Evolutionary conservation across 2,797 vertebrate species (phyloP).

Genomic region (Phyllotis vaccarum): DNA sequence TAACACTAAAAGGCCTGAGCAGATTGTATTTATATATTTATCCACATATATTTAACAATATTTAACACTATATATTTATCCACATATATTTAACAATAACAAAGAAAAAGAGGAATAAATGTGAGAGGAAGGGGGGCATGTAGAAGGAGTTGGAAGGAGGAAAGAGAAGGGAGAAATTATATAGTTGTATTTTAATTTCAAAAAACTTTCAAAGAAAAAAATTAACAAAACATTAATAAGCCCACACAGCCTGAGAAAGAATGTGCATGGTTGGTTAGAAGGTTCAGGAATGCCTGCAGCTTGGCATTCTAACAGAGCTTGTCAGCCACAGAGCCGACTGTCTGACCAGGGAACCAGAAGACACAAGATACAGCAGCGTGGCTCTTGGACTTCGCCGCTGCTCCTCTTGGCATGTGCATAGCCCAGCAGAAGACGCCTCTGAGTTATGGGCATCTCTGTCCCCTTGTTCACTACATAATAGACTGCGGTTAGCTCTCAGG

Average conservation of each 20-base stretch:
- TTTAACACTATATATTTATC: too few relatives aligned
- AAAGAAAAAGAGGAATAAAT: neutral
- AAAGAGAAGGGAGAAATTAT: neutral
- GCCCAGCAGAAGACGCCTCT: neutral
- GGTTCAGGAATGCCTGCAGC: neutral
- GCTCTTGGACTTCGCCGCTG: neutral
- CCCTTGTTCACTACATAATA: neutral
- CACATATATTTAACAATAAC: neutral
- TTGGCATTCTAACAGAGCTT: neutral
- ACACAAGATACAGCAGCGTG: neutral
- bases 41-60: neutral
- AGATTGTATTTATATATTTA: neutral
- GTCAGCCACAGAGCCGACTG: accelerated
- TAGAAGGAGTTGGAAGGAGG: too few relatives aligned
- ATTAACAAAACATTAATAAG: neutral
- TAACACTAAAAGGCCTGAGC: neutral
- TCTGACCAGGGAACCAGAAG: neutral
- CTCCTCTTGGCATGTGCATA: neutral
- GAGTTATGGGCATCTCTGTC: neutral
- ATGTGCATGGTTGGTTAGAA: neutral
- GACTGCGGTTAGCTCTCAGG: neutral
- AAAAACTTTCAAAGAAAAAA: neutral
- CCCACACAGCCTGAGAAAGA: neutral
- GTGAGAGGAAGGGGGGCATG: neutral
- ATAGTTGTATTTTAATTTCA: neutral